A percentile compares a stretch with the other conserved stretches of the same genome.
Conservation (phyloP, 2,113 vertebrate genomes). For the Campylomormyrus tamandua region DNA sequence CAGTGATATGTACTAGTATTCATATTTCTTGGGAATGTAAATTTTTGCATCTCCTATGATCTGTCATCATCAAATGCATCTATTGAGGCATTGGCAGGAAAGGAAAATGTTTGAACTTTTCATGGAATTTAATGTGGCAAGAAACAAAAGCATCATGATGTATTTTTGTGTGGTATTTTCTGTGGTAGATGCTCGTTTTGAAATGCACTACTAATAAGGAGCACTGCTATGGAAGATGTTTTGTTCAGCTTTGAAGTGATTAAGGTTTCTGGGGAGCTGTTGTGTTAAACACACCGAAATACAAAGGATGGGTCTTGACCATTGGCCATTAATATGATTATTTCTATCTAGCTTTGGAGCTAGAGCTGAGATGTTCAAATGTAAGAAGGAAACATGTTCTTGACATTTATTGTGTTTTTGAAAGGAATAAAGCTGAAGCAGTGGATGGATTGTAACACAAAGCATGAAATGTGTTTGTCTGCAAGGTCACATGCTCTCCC, state of each 20-base stretch:
- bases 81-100: background rate
- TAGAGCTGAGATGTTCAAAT: background rate
- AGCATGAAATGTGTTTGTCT: background rate
- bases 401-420: background rate
- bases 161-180: no score
- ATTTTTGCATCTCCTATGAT: background rate
- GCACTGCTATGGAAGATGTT: no score
- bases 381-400: background rate
- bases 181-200: background rate
- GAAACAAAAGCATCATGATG: no score
- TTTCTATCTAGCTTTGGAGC: background rate
- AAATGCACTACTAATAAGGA: background rate
- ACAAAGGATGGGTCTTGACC: background rate
- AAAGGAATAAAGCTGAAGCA: background rate
- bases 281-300: background rate
- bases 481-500: background rate
- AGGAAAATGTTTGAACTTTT: background rate
- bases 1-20: background rate
- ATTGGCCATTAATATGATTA: background rate
- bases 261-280: background rate
- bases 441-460: background rate
- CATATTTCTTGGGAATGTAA: background rate
- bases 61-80: background rate
- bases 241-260: background rate
- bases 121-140: background rate